phyloP scores from a whole-genome alignment of 2,797 vertebrate genomes.

The Sebastes taczanowskii region DNA sequence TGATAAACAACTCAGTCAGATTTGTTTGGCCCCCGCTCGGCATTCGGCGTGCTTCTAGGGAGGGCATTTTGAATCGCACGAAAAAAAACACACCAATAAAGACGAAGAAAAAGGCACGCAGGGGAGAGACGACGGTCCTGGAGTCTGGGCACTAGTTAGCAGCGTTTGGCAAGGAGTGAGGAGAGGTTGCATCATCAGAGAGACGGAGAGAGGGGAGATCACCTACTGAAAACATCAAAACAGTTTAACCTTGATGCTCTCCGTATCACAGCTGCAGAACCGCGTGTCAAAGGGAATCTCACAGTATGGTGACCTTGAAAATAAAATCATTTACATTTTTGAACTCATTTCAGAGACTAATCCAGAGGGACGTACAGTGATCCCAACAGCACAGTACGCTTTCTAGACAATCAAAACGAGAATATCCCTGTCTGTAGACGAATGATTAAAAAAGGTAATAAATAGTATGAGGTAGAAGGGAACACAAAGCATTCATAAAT shows the following conservation, averaged over 20 bases:
- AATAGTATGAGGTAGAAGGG: neutral
- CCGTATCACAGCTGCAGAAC: conserved; percentile 38
- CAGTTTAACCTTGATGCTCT: conserved; percentile 70
- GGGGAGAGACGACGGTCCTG: conserved; percentile 10
- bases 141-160: conserved; percentile 61
- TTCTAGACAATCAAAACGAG: neutral
- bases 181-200: conserved; percentile 71
- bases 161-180: conserved; percentile 69
- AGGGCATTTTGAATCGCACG: conserved; percentile 51
- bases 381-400: neutral
- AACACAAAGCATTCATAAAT: neutral
- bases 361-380: neutral
- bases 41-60: conserved; percentile 51
- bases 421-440: neutral
- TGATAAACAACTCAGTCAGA: conserved; percentile 72
- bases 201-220: conserved; percentile 48
- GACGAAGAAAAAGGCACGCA: conserved; percentile 8
- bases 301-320: conserved; percentile 43
- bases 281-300: conserved; percentile 37
- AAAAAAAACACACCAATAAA: conserved; percentile 7
- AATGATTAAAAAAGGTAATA: conserved; percentile 2
- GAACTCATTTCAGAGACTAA: neutral
- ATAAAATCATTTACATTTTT: conserved; percentile 24
- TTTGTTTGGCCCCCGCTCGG: conserved; percentile 57
- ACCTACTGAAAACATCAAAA: conserved; percentile 70